These are phyloP conservation scores for Lepisosteus oculatus DNA, from an alignment of 2,113 vertebrate genomes.

Conservation along the genomic window DNA sequence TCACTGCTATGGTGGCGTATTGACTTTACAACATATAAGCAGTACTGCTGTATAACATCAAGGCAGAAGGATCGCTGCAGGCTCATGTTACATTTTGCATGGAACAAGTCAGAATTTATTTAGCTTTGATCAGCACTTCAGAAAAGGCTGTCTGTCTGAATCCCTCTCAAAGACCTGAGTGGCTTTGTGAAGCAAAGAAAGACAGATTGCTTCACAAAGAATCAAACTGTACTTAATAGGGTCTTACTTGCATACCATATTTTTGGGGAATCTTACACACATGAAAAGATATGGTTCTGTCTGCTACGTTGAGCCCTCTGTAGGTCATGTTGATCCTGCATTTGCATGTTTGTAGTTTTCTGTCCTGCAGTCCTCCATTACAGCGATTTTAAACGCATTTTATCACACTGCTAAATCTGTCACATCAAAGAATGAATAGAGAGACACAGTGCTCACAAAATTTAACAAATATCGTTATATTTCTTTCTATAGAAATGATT, in stretches of 20 bases:
- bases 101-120: conserved; percentile 56
- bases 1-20: conserved; percentile 52
- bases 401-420: too few species aligned
- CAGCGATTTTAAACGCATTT: too few species aligned
- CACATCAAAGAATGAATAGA: too few species aligned
- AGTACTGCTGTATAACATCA: conserved; percentile 58
- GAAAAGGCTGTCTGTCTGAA: conserved; percentile 64
- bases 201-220: conserved; percentile 48
- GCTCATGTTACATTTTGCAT: conserved; percentile 65
- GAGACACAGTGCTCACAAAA: too few species aligned
- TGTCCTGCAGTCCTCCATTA: too few species aligned
- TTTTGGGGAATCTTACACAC: too few species aligned
- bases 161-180: conserved; percentile 57
- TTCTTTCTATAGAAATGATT: too few species aligned
- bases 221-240: conserved; percentile 36
- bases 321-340: too few species aligned
- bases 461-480: too few species aligned
- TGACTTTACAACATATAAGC: conserved; percentile 64
- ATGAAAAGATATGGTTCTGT: too few species aligned
- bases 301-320: too few species aligned
- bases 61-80: conserved; percentile 61
- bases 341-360: too few species aligned
- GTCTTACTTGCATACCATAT: conserved; percentile 28
- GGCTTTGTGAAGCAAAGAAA: conserved; percentile 56
- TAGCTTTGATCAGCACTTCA: conserved; percentile 72